Evolutionary conservation across 2,113 vertebrate species (phyloP).

Genomic region (Gnathonemus echidnorhynchus): DNA sequence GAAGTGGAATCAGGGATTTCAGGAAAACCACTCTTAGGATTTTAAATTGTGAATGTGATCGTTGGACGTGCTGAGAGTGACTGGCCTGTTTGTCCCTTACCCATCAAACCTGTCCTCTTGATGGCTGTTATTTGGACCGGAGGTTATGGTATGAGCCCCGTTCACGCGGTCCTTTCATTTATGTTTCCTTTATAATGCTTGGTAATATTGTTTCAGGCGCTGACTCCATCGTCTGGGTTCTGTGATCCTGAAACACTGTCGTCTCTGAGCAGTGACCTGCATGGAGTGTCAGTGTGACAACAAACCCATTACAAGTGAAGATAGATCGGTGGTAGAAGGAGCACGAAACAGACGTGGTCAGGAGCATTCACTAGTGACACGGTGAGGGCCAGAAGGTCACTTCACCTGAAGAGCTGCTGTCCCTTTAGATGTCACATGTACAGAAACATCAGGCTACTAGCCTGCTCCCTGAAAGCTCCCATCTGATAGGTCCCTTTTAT

Average conservation of each 20-base stretch:
- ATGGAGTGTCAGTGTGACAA: not conserved
- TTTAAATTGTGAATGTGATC: not conserved
- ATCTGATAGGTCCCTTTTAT: not conserved
- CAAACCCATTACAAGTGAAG: not conserved
- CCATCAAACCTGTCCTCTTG: not conserved
- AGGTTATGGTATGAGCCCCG: not conserved
- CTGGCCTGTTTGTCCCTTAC: not conserved
- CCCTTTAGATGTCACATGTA: not conserved
- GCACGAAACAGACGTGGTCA: not conserved
- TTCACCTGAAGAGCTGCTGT: not conserved
- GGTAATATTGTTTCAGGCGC: not conserved
- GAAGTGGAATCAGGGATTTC: not conserved
- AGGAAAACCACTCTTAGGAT: not conserved
- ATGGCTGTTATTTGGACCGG: not conserved
- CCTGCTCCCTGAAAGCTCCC: not conserved
- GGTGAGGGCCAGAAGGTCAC: not conserved
- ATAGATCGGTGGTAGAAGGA: not conserved
- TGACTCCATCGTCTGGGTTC: not conserved
- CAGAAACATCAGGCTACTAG: not conserved
- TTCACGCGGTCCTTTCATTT: not conserved
- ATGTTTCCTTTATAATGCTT: not conserved
- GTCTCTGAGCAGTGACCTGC: not conserved
- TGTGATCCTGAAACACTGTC: not conserved
- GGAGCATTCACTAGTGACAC: not conserved
- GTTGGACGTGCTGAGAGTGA: conserved; percentile 4